Percentiles rank a stretch among this genome's conserved stretches.
Evolutionary conservation across 2,797 vertebrate genomes (phyloP).

Genomic region (Gastrophryne carolinensis): DNA sequence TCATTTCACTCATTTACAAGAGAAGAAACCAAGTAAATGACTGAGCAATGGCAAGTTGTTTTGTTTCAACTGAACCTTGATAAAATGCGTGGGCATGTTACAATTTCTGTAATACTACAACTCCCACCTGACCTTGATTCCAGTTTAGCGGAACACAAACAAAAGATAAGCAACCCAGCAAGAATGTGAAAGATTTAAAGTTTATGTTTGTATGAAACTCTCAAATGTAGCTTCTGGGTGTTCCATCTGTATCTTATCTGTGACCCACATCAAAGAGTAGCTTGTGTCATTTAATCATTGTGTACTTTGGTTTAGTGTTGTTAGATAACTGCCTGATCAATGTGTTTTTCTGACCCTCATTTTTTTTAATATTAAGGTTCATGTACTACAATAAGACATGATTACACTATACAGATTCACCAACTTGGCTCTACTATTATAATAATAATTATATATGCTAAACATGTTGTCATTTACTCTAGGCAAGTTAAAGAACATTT

Average conservation of each 20-base stretch:
- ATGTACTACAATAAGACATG: background rate
- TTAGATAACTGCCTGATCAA: constrained; percentile 26
- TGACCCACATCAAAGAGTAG: constrained; percentile 38
- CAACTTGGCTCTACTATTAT: too few species aligned
- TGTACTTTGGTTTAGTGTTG: constrained; percentile 43
- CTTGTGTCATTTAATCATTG: constrained; percentile 30
- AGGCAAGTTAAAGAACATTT: too few species aligned
- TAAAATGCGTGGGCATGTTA: constrained; percentile 30
- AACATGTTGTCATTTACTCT: too few species aligned
- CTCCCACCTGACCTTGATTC: constrained; percentile 51
- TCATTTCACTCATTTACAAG: background rate
- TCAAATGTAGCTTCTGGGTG: constrained; percentile 34
- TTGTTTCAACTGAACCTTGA: background rate
- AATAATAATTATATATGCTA: too few species aligned
- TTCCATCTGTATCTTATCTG: constrained; percentile 28
- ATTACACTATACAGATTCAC: too few species aligned
- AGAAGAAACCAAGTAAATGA: background rate
- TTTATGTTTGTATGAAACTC: constrained; percentile 35
- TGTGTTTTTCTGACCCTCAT: constrained; percentile 14
- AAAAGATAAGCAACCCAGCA: constrained; percentile 53
- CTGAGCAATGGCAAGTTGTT: background rate
- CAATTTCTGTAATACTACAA: constrained; percentile 58
- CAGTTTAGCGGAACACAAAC: constrained; percentile 57
- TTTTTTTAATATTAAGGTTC: background rate
- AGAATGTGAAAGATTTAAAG: constrained; percentile 50